Evolutionary conservation across 1,140 invertebrate species (phyloP), one percentile per base, ranked within the genome.

Genomic region (Cherax destructor): DNA sequence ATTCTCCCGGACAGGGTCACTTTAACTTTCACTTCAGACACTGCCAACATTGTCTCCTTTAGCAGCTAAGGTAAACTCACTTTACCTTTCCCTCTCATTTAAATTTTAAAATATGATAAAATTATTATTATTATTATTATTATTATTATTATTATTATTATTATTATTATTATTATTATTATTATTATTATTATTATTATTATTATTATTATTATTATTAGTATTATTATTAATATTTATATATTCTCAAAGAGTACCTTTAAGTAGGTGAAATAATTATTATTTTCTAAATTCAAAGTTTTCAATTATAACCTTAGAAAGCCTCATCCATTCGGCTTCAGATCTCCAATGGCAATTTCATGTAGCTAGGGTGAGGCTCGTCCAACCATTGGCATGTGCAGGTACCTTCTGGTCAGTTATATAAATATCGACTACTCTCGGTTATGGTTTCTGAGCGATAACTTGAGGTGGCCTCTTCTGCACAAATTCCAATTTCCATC

Each of bases 111-210:
- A 41, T 24, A 30, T 41, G 41, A 9, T 76, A 76, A 24, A 16
- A 76, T 10, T 10, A 21, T 10, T 76, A 78, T 77, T 77, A 77
- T 77, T 77, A 77, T 77, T 77, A 77, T 77, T 77, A 77, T 77
- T 77, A 77, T 77, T 77, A 77, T 77, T 77, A 77, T 77, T 77
- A 77, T 77, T 77, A 77, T 77, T 77, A 77, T 77, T 77, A 77
- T 77, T 80, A 50, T 80, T 50, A 80, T 80, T 80, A 80, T 59
- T 59, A 59, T n/a, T 7, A 59, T 59, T 69, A 69, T 18, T 7
- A 69, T 69, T 69, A 69, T 18, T 18, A 7, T 69, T 4, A 69
- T 69, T 11, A 59, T 59, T 4, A 69, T 18, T 69, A 69, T 69
- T 69, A 11, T 21, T 69, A 69, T 69, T 4, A 11, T 11, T 21